These are phyloP conservation scores for Clupea harengus DNA, from an alignment of 2,113 vertebrate species.

Conservation along the genomic window DNA sequence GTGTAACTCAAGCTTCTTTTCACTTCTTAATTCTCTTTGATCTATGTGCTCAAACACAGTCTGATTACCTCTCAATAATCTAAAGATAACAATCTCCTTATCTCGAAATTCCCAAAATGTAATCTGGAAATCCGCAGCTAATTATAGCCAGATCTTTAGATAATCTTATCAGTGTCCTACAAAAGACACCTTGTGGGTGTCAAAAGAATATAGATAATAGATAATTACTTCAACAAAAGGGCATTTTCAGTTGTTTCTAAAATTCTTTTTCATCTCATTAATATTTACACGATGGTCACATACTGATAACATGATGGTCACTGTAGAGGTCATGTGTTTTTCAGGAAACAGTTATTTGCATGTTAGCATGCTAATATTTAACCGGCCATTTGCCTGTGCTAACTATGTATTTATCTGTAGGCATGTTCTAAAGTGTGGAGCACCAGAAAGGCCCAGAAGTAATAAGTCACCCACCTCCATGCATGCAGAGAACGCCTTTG, in stretches of 20 bases:
- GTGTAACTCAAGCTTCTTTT: background rate
- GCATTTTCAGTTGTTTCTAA: background rate
- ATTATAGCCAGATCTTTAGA: slow-evolving; percentile 63
- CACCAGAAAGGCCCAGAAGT: background rate
- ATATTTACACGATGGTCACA: background rate
- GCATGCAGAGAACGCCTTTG: background rate
- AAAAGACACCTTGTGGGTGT: slow-evolving; percentile 43
- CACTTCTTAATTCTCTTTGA: slow-evolving; percentile 41
- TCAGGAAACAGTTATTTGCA: background rate
- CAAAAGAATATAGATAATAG: slow-evolving; percentile 34
- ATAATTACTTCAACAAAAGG: slow-evolving; percentile 37
- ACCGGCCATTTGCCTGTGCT: background rate
- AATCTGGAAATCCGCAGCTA: slow-evolving; percentile 62
- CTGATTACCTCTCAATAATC: slow-evolving; percentile 59
- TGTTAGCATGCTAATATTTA: background rate
- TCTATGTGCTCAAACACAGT: slow-evolving; percentile 38
- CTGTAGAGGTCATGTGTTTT: background rate
- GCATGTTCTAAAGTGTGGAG: background rate
- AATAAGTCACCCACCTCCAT: background rate
- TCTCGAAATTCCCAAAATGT: slow-evolving; percentile 56
- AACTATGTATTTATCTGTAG: background rate
- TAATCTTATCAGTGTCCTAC: slow-evolving; percentile 61
- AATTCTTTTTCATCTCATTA: background rate
- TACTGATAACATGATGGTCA: background rate
- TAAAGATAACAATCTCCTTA: slow-evolving; percentile 50